Conservation (phyloP, 2,888 invertebrate species). For the Brenthis hecate region DNA sequence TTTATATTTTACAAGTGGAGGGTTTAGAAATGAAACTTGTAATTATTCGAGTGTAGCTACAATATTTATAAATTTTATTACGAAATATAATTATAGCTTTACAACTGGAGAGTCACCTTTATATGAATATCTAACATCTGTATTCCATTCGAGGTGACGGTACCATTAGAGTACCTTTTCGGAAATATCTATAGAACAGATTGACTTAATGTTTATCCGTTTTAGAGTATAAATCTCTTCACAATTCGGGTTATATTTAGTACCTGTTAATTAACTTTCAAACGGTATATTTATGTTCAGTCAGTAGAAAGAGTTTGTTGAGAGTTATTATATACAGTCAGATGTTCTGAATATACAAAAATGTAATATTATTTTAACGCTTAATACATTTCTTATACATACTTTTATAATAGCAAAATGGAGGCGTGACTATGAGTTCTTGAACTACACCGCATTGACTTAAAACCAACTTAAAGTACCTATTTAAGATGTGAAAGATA, state of each 20-base stretch:
- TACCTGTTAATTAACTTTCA: conserved; percentile 33
- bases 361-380: neutral
- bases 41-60: no score
- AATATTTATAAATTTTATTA: neutral
- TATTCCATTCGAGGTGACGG: conserved; percentile 31
- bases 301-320: conserved; percentile 10
- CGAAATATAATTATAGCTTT: conserved; percentile 2
- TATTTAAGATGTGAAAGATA: no score
- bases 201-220: conserved; percentile 29
- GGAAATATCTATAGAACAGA: conserved; percentile 23
- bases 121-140: conserved; percentile 33
- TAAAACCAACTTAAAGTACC: no score
- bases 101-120: conserved; percentile 2
- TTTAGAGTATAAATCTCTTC: conserved; percentile 37
- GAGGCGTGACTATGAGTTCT: no score
- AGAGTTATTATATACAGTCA: conserved; percentile 2
- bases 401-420: no score
- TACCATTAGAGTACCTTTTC: conserved; percentile 30
- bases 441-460: no score
- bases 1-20: no score
- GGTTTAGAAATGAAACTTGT: no score
- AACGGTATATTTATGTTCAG: conserved; percentile 34
- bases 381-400: no score
- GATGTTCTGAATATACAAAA: no score
- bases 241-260: conserved; percentile 33